Evolutionary conservation across 2,888 invertebrate species (phyloP), one percentile per base, ranked within the genome.

Genomic region (Anthophora plumipes): DNA sequence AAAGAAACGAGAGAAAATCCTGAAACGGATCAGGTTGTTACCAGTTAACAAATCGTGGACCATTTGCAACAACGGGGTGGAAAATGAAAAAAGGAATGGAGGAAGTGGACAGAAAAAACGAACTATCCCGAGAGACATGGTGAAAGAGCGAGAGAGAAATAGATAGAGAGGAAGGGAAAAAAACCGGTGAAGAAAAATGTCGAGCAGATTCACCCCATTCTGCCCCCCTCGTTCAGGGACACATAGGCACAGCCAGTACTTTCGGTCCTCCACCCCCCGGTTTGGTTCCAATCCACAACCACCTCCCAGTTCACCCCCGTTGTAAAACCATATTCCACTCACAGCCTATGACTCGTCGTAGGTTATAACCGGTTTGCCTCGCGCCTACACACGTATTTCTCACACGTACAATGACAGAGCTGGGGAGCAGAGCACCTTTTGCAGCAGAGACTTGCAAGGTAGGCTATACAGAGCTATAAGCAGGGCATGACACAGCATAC

Each of bases 261-360:
- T 17, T 64, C 41, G 55, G 20, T 22, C 79, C 71, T 63, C 70
- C 70, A 37, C 50, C 64, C 54, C 46, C n/a, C n/a, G n/a, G 78
- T 69, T 79, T 76, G 73, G 85, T 83, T 31, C 31, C 31, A 31
- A 31, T 31, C 31, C 31, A 31, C 31, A 31, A 31, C n/a, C n/a
- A 31, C 31, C 31, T 3, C 31, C 31, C 31, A 3, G 2, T 31
- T 4, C 4, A 1, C 2, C 31, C 31, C 31, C 31, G 31, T 31
- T 4, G 31, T 31, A 31, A 88, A 87, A 89, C 85, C 85, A 89
- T 90, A 89, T 87, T 87, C 85, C 85, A 82, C 85, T 85, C 82
- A 83, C 82, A 88, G 81, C 85, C 83, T 82, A 84, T 75, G 64
- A 74, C 31, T 22, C 63, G 70, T 79, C 83, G 74, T 83, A 76